These are phyloP conservation scores for Pseudomyrmex flavicornis DNA, from an alignment of 1,140 invertebrate genomes.

Conservation along the genomic window DNA sequence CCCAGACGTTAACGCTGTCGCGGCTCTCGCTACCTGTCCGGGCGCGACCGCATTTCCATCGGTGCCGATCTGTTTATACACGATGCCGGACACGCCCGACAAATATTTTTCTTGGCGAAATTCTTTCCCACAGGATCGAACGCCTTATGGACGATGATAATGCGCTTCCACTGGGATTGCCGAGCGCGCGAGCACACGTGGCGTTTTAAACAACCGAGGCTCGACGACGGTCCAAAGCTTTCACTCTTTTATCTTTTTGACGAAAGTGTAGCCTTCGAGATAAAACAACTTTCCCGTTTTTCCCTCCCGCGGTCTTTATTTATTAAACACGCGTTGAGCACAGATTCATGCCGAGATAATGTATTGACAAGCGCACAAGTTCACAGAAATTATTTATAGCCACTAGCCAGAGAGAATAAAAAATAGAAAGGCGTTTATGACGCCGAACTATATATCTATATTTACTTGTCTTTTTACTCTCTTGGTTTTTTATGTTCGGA, in stretches of 20 bases:
- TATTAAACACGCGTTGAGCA: background rate
- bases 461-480: no score
- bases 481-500: no score
- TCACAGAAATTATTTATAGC: background rate
- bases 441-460: no score
- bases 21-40: constrained; percentile 55
- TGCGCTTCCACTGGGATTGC: constrained; percentile 79
- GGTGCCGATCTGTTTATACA: constrained; percentile 83
- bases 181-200: constrained; percentile 67
- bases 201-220: constrained; percentile 57
- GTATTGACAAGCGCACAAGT: background rate
- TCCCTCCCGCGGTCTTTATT: background rate
- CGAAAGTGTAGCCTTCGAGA: constrained; percentile 25
- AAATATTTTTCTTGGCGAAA: constrained; percentile 84
- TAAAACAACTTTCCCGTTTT: constrained; percentile 58
- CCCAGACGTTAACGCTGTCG: constrained; percentile 8
- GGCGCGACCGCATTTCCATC: constrained; percentile 69
- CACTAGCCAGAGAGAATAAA: background rate
- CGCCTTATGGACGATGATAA: constrained; percentile 69
- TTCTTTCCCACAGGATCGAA: constrained; percentile 71
- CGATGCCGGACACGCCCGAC: constrained; percentile 81
- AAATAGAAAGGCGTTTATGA: background rate
- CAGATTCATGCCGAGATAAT: background rate
- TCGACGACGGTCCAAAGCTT: background rate
- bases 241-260: background rate